Evolutionary conservation across 2,797 vertebrate species (phyloP), one percentile per base, ranked within the genome.

Genomic region (Anniella stebbinsi): DNA sequence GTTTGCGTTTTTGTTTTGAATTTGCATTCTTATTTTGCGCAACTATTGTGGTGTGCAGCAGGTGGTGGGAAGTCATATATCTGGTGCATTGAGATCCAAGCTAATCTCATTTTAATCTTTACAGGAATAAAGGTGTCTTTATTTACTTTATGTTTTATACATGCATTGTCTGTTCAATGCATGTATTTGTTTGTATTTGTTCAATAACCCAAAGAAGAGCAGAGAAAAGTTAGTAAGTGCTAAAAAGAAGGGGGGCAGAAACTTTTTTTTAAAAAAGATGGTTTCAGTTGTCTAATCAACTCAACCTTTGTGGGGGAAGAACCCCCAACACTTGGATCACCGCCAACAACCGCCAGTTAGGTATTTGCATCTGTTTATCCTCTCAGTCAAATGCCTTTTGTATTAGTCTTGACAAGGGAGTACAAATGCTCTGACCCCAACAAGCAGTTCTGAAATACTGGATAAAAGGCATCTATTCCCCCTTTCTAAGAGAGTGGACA

Each of bases 321-420:
- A 88, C 92, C 89, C 54, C 87, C 92, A 95, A 95, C 94, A 94
- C 94, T 95, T 97, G 97, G 96, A 97, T 77, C 87, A 54, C 87
- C 94, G 96, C 97, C 97, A 97, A 94, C 73, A 91, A 88, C 95
- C 96, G 96, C 93, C 96, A 96, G 96, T 96, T 88, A 92, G 92
- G 88, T 95, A 97, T 97, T 97, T 97, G 96, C 96, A 98, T 97
- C 96, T 98, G 97, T 98, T 98, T 97, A 97, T 96, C 96, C 95
- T 97, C 95, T 90, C 89, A 92, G 94, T 97, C 96, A 97, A 96
- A 96, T 92, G 90, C 95, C 93, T 97, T 97, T 97, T 95, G 94
- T 97, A 95, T 95, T 95, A 96, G 89, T 82, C 93, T 92, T 94
- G 93, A 96, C 94, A 94, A 63, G n/a, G 87, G 92, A 96, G 92